phyloP scores from a whole-genome alignment of 2,113 vertebrate species.

The Lathamus discolor region DNA sequence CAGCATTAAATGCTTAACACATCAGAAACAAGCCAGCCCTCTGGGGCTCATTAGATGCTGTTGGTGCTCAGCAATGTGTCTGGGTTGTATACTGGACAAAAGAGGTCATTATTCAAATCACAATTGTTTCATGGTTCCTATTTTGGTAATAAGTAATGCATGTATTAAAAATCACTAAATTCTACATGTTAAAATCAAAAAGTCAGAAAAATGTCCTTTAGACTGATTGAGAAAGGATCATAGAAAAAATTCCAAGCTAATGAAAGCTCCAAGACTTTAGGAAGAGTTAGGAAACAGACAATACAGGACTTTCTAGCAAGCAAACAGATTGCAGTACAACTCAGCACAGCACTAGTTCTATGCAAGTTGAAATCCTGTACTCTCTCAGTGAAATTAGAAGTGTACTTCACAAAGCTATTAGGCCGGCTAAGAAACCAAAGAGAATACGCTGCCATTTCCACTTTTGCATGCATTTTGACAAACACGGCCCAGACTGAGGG shows the following conservation, averaged over 20 bases:
- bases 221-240: not conserved
- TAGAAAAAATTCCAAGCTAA: not conserved
- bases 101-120: not conserved
- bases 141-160: not conserved
- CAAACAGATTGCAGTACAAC: not conserved
- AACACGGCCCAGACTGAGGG: not conserved
- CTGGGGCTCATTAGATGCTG: not conserved
- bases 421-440: not conserved
- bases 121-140: not conserved
- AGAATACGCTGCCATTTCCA: not conserved
- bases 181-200: not conserved
- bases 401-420: not conserved
- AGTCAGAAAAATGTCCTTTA: not conserved
- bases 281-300: not conserved
- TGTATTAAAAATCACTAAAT: not conserved
- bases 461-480: not conserved
- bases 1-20: not conserved
- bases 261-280: not conserved
- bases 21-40: not conserved
- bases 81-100: not conserved
- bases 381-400: not conserved
- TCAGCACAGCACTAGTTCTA: not conserved
- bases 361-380: not conserved
- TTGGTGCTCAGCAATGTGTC: not conserved
- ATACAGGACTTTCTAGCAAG: not conserved